A percentile compares a stretch with the other conserved stretches of the same genome.
Conservation (phyloP, 2,888 invertebrate genomes). For the Phorcus lineatus region DNA sequence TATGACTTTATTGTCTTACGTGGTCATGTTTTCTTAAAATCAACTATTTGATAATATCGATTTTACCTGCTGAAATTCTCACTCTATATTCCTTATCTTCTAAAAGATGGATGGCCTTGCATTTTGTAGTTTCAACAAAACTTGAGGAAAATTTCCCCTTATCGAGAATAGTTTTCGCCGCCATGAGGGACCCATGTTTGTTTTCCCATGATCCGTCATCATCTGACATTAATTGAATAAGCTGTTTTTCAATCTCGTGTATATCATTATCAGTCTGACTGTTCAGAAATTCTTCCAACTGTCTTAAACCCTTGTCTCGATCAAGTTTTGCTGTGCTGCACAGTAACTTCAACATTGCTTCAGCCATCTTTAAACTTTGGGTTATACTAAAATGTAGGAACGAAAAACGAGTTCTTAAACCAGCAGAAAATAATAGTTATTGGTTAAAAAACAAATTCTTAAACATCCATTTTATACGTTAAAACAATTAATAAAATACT, state of each 20-base stretch:
- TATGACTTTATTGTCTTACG: too few species aligned
- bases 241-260: constrained; percentile 51
- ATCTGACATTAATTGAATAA: constrained; percentile 56
- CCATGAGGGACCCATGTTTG: constrained; percentile 76
- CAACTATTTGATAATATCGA: too few species aligned
- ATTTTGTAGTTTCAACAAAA: constrained; percentile 64
- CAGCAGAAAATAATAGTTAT: too few species aligned
- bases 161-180: constrained; percentile 71
- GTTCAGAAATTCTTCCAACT: constrained; percentile 51
- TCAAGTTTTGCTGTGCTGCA: constrained; percentile 73
- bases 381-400: not conserved
- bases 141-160: constrained; percentile 44
- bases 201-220: constrained; percentile 74
- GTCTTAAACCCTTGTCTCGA: constrained; percentile 69
- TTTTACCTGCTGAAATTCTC: constrained; percentile 75
- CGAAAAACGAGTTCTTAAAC: not conserved
- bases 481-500: too few species aligned
- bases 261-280: constrained; percentile 47
- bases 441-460: too few species aligned
- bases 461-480: too few species aligned
- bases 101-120: constrained; percentile 66
- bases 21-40: too few species aligned
- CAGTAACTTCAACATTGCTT: constrained; percentile 52
- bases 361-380: constrained; percentile 53
- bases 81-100: constrained; percentile 77